A percentile compares a stretch with the other conserved stretches of the same genome.
Evolutionary conservation across 2,888 invertebrate genomes (phyloP).

Genomic region (Caenorhabditis wallacei): DNA sequence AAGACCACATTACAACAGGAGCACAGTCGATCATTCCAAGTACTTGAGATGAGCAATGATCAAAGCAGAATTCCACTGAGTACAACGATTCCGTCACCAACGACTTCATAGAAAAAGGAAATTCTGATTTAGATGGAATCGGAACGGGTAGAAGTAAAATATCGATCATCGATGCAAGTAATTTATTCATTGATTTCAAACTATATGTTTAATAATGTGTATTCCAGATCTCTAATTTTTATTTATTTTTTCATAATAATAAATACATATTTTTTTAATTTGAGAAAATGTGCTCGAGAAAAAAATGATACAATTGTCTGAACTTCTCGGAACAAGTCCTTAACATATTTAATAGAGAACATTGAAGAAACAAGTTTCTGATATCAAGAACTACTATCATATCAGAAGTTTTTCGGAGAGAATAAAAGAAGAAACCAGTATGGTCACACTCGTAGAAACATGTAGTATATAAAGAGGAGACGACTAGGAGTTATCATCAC

Average conservation of each 20-base stretch:
- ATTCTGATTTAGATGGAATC: background rate
- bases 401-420: slow-evolving; percentile 40
- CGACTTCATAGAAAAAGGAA: background rate
- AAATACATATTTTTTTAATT: background rate
- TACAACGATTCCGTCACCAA: slow-evolving; percentile 44
- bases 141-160: slow-evolving; percentile 10
- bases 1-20: slow-evolving; percentile 57
- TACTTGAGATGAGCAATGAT: slow-evolving; percentile 52
- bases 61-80: slow-evolving; percentile 43
- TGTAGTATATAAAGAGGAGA: slow-evolving; percentile 36
- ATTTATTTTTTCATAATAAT: background rate
- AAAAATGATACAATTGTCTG: background rate
- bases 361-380: slow-evolving; percentile 42
- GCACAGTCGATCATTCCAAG: slow-evolving; percentile 54
- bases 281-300: no score
- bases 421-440: slow-evolving; percentile 40
- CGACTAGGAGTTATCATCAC: background rate
- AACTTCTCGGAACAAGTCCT: slow-evolving; percentile 7
- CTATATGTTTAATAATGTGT: slow-evolving; percentile 15
- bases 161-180: slow-evolving; percentile 28
- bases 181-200: slow-evolving; percentile 19
- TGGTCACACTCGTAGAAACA: slow-evolving; percentile 44
- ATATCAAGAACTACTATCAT: slow-evolving; percentile 25
- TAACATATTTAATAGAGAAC: slow-evolving; percentile 20
- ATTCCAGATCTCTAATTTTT: background rate